These are phyloP conservation scores for Poecilia latipinna DNA, from an alignment of 2,113 vertebrate species.

Conservation along the genomic window DNA sequence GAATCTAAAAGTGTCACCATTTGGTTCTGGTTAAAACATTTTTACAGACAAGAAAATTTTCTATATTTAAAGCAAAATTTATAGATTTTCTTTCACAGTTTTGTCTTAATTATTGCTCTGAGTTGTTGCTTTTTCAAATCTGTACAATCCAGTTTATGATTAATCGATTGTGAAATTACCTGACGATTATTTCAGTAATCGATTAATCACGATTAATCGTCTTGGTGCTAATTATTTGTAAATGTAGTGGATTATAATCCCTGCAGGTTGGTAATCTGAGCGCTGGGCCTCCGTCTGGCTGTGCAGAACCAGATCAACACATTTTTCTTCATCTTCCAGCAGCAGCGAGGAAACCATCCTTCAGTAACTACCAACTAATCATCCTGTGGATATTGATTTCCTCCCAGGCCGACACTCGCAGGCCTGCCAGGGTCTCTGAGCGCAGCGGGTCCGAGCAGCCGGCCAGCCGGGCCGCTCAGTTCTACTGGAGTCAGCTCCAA, in stretches of 20 bases:
- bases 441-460: conserved; percentile 54
- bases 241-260: background rate
- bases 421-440: conserved; percentile 48
- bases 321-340: conserved; percentile 38
- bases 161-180: no score
- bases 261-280: background rate
- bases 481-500: conserved; percentile 76
- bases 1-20: no score
- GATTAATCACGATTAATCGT: no score
- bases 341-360: conserved; percentile 61
- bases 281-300: background rate
- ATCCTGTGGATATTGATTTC: conserved; percentile 68
- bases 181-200: no score
- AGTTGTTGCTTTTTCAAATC: no score
- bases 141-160: no score
- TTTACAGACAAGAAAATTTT: no score
- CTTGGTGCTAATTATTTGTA: background rate
- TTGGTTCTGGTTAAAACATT: no score
- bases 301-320: conserved; percentile 1
- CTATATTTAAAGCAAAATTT: no score
- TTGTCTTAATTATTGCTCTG: no score
- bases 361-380: conserved; percentile 73
- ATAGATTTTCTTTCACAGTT: no score
- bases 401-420: conserved; percentile 12
- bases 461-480: conserved; percentile 64